Evolutionary conservation across 1,140 invertebrate species (phyloP), one percentile per base, ranked within the genome.

Genomic region (Aphelinus certus): DNA sequence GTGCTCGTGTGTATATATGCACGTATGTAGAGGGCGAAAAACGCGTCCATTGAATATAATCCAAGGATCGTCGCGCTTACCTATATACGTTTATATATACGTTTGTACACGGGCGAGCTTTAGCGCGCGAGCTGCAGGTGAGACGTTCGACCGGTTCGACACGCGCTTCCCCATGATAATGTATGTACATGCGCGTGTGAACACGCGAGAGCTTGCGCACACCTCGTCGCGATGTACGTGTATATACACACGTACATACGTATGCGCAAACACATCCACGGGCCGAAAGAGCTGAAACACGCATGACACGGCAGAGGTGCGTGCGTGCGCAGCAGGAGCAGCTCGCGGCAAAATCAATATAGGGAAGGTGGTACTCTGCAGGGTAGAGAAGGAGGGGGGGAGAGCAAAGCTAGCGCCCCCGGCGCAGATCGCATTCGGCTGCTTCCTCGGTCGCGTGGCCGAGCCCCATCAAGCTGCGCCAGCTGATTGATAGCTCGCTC

Each of bases 251-350:
- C n/a, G 61, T 47, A 46, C 61, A 47, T 46, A 7, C 46, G 9
- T 46, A 10, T 7, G 43, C 9, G 9, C 9, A 10, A 6, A 47
- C 2, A 2, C 4, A 10, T n/a, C n/a, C 42, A 45, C 45, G 42
- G 0, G 45, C 48, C 5, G 43, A 46, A 43, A 10, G 7, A 26
- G 26, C 26, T 26, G 26, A 26, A 26, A 26, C 26, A 26, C 26
- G 26, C 26, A 26, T 26, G 26, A 26, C 26, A 26, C 26, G 26
- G 26, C 26, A 26, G 26, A 6, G 58, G 45, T 9, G 46, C 10
- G 61, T 63, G 61, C 61, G 61, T 63, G 61, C 61, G 61, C 61
- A 63, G 43, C 6, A 43, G 60, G 60, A 61, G 60, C n/a, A 3
- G 10, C 9, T n/a, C 60, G 26, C 46, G 5, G 61, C 43, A 63